Evolutionary conservation across 2,888 invertebrate genomes (phyloP).

Genomic region (Cerastis leucographa): DNA sequence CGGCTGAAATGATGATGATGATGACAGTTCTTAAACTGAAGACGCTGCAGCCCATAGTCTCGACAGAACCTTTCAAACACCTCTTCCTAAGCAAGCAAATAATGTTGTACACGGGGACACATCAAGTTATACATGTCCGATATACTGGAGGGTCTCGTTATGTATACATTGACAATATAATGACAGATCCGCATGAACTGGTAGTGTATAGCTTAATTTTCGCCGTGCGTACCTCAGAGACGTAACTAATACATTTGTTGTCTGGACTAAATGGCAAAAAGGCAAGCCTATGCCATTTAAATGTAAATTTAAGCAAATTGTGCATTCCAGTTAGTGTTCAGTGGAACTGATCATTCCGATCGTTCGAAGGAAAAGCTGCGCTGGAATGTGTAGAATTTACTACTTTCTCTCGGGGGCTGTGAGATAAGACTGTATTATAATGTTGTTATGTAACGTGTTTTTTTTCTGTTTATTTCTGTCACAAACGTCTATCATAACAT

Average conservation of each 20-base stretch:
- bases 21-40: not conserved
- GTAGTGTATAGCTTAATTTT: too few species aligned
- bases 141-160: too few species aligned
- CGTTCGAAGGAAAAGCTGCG: conserved; percentile 39
- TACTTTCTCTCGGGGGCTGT: conserved; percentile 37
- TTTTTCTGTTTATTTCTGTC: not conserved
- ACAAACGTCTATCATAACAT: not conserved
- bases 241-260: not conserved
- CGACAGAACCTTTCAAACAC: not conserved
- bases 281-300: conserved; percentile 26
- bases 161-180: too few species aligned
- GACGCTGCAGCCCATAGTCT: too few species aligned
- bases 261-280: conserved; percentile 15
- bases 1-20: too few species aligned
- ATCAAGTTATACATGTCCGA: too few species aligned
- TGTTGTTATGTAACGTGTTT: not conserved
- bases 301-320: conserved; percentile 49
- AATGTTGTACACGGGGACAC: not conserved
- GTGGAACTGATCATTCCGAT: conserved; percentile 41
- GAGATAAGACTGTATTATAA: conserved; percentile 23
- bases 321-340: conserved; percentile 19
- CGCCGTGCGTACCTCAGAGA: too few species aligned
- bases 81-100: not conserved
- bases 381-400: conserved; percentile 34
- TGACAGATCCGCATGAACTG: too few species aligned